Evolutionary conservation across 2,797 vertebrate genomes (phyloP).

Genomic region (Phataginus tricuspis): DNA sequence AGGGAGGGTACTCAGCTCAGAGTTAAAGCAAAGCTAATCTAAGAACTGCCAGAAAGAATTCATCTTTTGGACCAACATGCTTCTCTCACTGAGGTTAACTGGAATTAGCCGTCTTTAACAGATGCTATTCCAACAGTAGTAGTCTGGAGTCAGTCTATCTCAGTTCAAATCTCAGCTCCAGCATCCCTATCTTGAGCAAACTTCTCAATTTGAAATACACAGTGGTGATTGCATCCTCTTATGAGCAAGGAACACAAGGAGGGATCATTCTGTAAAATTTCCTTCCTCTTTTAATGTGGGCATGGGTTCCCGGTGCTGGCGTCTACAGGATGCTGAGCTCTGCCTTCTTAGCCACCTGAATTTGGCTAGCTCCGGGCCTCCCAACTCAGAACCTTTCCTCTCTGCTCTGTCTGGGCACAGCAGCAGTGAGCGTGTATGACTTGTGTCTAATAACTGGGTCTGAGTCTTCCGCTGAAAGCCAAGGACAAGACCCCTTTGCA

Average conservation of each 20-base stretch:
- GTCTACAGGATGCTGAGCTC: background rate
- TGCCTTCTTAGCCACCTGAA: background rate
- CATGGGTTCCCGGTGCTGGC: background rate
- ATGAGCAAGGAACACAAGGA: background rate
- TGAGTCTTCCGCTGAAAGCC: background rate
- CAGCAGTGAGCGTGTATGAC: background rate
- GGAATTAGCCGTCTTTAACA: background rate
- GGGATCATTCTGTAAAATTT: background rate
- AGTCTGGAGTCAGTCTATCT: background rate
- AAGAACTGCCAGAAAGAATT: background rate
- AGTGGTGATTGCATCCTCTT: background rate
- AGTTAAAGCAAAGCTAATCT: conserved; percentile 21
- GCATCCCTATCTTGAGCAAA: background rate
- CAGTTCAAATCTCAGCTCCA: background rate
- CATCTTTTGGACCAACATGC: background rate
- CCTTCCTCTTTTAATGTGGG: background rate
- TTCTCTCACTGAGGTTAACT: background rate
- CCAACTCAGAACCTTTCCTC: background rate
- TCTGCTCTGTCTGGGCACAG: background rate
- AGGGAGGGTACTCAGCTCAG: background rate
- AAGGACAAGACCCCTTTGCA: background rate
- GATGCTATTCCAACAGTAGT: background rate
- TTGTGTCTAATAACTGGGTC: background rate
- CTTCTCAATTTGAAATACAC: background rate
- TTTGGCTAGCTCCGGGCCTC: background rate